Conservation (phyloP, 2,888 invertebrate species). For the Miltochrista miniata region DNA sequence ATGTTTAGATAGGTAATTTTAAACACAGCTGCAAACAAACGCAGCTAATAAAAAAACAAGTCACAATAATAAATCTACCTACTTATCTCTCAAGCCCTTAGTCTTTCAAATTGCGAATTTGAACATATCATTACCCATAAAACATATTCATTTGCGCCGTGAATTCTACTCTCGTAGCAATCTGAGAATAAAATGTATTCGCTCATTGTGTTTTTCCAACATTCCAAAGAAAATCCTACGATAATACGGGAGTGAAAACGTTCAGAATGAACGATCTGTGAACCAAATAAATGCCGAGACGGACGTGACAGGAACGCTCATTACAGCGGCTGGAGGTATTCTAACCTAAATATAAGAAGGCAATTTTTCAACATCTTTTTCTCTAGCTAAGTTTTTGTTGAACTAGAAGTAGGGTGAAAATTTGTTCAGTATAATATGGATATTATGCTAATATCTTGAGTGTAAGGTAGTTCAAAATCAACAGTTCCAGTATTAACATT, state of each 20-base stretch:
- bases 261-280: constrained; percentile 35
- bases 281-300: constrained; percentile 30
- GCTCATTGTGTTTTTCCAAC: constrained; percentile 20
- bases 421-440: neutral
- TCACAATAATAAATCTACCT: too few relatives aligned
- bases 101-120: neutral
- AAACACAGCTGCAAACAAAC: too few relatives aligned
- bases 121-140: neutral
- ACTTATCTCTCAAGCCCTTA: too few relatives aligned
- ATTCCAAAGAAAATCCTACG: constrained; percentile 25
- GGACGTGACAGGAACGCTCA: constrained; percentile 35
- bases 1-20: too few relatives aligned
- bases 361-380: constrained; percentile 5
- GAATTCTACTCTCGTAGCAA: neutral
- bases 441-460: too few relatives aligned
- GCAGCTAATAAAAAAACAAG: too few relatives aligned
- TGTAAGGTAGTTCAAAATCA: too few relatives aligned
- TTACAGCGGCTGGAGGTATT: constrained; percentile 19
- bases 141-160: neutral
- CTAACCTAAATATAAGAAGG: constrained; percentile 5
- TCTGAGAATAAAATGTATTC: constrained; percentile 2
- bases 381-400: neutral
- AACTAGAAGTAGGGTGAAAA: neutral
- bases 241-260: constrained; percentile 20
- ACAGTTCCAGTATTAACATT: too few relatives aligned